phyloP scores from a whole-genome alignment of 1,140 invertebrate species.

The Mercenaria mercenaria region DNA sequence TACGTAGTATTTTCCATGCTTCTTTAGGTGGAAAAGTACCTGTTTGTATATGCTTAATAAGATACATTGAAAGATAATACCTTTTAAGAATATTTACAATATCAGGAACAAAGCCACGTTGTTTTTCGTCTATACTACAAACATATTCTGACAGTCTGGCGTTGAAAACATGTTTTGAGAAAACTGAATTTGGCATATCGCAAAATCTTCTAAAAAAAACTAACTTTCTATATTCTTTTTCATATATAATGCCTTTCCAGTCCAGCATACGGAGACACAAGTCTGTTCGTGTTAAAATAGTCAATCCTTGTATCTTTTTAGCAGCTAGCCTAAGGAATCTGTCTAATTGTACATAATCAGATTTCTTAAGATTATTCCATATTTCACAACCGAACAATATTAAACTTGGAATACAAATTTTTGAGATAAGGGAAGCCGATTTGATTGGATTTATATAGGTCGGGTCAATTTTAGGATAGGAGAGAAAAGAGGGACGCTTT shows the following conservation, averaged over 20 bases:
- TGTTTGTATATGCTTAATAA: too few species aligned
- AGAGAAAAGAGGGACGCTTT: neutral
- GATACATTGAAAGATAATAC: too few species aligned
- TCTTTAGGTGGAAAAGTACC: too few species aligned
- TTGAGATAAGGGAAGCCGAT: neutral
- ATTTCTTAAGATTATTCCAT: neutral
- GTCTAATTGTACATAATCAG: neutral
- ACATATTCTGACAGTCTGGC: too few species aligned
- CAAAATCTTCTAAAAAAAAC: neutral
- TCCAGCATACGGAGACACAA: neutral
- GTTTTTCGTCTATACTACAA: neutral
- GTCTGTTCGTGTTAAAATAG: neutral
- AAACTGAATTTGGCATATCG: neutral
- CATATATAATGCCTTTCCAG: neutral
- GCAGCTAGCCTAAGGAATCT: neutral
- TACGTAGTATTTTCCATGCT: too few species aligned
- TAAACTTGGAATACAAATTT: neutral
- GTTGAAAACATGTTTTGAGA: too few species aligned
- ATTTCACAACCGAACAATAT: neutral
- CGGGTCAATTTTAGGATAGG: neutral
- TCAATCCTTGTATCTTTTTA: neutral
- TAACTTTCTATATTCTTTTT: neutral
- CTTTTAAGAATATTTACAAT: too few species aligned
- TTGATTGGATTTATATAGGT: neutral
- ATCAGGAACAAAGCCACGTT: too few species aligned